A percentile compares a stretch with the other conserved stretches of the same genome.
Conservation (phyloP, 1,140 invertebrate species). For the Alviniconcha marisindica region DNA sequence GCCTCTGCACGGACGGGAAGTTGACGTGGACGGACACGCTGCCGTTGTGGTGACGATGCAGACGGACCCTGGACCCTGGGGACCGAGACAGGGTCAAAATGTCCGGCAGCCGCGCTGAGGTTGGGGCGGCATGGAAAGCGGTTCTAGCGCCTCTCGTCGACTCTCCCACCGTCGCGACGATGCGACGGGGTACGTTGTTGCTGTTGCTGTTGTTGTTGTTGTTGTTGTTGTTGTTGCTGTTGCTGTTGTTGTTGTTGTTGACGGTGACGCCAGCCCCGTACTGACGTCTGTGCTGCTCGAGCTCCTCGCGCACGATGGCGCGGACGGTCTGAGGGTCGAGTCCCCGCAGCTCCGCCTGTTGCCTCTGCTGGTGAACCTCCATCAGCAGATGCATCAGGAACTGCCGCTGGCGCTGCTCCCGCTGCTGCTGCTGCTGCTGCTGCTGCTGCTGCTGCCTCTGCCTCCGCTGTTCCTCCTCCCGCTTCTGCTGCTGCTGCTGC, state of each 20-base stretch:
- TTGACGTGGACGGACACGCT: constrained; percentile 4
- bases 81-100: background rate
- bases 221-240: too few relatives aligned
- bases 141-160: background rate
- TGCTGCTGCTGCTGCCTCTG: background rate
- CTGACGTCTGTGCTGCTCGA: background rate
- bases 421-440: constrained; percentile 13
- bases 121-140: background rate
- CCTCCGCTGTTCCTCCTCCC: background rate
- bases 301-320: constrained; percentile 19
- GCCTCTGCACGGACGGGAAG: background rate
- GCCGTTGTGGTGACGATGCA: background rate
- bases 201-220: background rate
- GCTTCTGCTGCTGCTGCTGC: constrained; percentile 18
- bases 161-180: too few relatives aligned
- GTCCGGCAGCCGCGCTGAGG: background rate
- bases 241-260: background rate
- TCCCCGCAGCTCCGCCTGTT: background rate
- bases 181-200: background rate
- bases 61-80: background rate
- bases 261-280: background rate
- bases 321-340: background rate
- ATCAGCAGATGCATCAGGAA: background rate
- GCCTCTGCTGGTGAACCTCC: background rate
- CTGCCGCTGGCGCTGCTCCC: background rate